phyloP scores from a whole-genome alignment of 2,797 vertebrate genomes.

The Myotis findleyi region DNA sequence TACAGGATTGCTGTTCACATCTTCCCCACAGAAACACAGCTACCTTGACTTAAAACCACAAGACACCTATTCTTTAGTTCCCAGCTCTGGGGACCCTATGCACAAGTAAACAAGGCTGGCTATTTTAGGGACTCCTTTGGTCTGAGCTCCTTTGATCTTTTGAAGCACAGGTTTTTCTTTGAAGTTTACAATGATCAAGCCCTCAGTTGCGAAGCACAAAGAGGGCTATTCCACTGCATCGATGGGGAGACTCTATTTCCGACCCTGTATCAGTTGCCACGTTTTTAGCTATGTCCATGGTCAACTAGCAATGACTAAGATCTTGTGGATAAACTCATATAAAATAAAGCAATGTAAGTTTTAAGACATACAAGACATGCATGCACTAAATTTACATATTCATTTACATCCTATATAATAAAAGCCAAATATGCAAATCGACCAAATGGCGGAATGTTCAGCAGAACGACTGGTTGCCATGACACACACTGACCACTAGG shows the following conservation, averaged over 20 bases:
- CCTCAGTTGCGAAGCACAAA: conserved; percentile 35
- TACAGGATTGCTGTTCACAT: neutral
- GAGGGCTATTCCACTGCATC: neutral
- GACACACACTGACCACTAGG: too few relatives aligned
- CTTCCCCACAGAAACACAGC: neutral
- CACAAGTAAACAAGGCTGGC: conserved; percentile 4
- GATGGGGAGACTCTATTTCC: conserved; percentile 1
- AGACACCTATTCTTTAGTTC: neutral
- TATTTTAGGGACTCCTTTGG: conserved; percentile 26
- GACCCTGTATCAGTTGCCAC: neutral
- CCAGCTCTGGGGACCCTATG: neutral
- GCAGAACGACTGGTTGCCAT: too few relatives aligned
- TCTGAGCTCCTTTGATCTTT: conserved; percentile 51
- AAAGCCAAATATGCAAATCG: too few relatives aligned
- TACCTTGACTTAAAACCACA: neutral
- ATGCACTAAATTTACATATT: neutral
- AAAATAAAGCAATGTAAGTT: neutral
- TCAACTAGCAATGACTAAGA: neutral
- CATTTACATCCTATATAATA: neutral
- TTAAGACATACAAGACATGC: neutral
- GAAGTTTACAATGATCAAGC: conserved; percentile 49
- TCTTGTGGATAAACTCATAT: neutral
- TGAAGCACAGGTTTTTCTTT: conserved; percentile 57
- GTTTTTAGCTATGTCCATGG: neutral
- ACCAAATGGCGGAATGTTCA: accelerated